A percentile compares a stretch with the other conserved stretches of the same genome.
phyloP scores from a whole-genome alignment of 2,888 invertebrate species.

The Cacoxenus indagator region DNA sequence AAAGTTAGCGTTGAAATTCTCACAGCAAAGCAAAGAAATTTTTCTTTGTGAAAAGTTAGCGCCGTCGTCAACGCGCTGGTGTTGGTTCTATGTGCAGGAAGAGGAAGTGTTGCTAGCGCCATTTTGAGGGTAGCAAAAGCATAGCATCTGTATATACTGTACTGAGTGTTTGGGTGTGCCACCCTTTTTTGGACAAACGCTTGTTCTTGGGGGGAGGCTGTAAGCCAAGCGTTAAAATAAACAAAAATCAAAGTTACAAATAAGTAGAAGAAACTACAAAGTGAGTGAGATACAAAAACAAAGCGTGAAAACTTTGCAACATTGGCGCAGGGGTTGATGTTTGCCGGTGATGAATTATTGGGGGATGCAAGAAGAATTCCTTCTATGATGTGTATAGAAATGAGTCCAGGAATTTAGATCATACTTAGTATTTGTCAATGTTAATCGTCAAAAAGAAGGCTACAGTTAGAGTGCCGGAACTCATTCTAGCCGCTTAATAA shows the following conservation, averaged over 20 bases:
- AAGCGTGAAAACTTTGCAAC: too few relatives aligned
- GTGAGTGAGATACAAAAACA: conserved; percentile 58
- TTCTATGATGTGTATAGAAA: too few relatives aligned
- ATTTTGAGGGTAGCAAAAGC: conserved; percentile 34
- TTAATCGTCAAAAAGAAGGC: neutral
- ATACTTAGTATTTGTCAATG: too few relatives aligned
- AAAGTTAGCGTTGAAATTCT: conserved; percentile 16
- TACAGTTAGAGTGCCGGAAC: neutral
- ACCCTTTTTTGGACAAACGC: conserved; percentile 15
- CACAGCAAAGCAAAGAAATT: conserved; percentile 36
- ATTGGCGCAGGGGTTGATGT: too few relatives aligned
- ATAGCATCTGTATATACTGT: conserved; percentile 29
- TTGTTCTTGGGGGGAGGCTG: conserved; percentile 36
- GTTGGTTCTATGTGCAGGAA: neutral
- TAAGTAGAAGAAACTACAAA: conserved; percentile 61
- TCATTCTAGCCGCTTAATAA: neutral
- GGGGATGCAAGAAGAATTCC: neutral
- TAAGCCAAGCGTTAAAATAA: conserved; percentile 66
- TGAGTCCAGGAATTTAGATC: too few relatives aligned
- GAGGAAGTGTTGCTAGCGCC: conserved; percentile 8
- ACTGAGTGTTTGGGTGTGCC: conserved; percentile 21
- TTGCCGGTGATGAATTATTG: too few relatives aligned
- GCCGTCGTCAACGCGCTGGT: conserved; percentile 31
- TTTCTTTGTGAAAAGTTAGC: conserved; percentile 40
- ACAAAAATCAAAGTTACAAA: conserved; percentile 70